Percentiles rank a stretch among this genome's conserved stretches.
Evolutionary conservation across 2,888 invertebrate species (phyloP).

Genomic region (Heliconius charithonia): DNA sequence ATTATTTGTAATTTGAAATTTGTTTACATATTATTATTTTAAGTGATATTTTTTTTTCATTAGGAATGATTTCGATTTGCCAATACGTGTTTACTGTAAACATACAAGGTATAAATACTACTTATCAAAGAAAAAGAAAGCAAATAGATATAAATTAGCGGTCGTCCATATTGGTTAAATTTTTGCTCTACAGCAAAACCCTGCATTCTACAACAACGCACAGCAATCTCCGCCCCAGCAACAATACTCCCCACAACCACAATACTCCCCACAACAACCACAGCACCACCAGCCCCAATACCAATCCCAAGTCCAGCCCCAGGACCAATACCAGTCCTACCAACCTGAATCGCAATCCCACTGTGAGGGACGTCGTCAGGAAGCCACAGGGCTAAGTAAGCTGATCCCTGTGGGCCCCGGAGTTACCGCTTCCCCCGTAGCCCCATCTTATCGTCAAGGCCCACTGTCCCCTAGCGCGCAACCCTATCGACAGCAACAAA

Average conservation of each 20-base stretch:
- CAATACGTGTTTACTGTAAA: not conserved
- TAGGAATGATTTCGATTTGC: not conserved
- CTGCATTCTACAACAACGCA: conserved; percentile 79
- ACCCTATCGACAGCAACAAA: conserved; percentile 71
- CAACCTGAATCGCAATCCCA: conserved; percentile 58
- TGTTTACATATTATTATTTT: conserved; percentile 12
- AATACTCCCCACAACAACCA: conserved; percentile 43
- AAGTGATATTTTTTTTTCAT: not conserved
- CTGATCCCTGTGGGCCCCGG: conserved; percentile 77
- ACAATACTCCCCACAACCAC: conserved; percentile 50
- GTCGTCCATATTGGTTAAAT: conserved; percentile 48
- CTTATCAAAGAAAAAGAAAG: not conserved
- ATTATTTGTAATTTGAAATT: not conserved
- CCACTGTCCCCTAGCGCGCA: conserved; percentile 71
- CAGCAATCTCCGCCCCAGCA: conserved; percentile 69
- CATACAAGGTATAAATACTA: not conserved
- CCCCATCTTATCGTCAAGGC: conserved; percentile 64
- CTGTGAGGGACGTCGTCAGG: conserved; percentile 73
- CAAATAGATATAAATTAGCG: not conserved
- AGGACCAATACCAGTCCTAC: conserved; percentile 51
- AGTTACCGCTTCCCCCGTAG: conserved; percentile 58
- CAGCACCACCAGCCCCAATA: conserved; percentile 46
- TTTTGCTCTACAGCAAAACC: conserved; percentile 69
- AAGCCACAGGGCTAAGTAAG: conserved; percentile 75
- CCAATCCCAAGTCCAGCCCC: conserved; percentile 45